Evolutionary conservation across 2,797 vertebrate genomes (phyloP), one percentile per base, ranked within the genome.

Genomic region (Arctocebus calabarensis): DNA sequence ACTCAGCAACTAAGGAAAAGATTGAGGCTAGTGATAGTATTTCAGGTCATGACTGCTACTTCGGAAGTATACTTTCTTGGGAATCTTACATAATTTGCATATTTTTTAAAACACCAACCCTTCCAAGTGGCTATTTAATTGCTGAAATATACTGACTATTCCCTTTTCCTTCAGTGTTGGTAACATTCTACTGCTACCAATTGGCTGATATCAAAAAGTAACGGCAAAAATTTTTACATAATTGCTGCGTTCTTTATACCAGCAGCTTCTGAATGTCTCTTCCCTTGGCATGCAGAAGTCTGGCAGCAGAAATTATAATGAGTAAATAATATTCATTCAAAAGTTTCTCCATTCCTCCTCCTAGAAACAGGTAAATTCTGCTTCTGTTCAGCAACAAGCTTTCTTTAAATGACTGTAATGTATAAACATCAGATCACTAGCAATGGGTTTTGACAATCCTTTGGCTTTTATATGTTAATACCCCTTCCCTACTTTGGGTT

Each of bases 251-350:
- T 93, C 92, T 89, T 94, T 92, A 37, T 48, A 84, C 27, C 86
- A 40, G 94, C 93, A 84, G 32, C 61, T 75, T 79, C n/a, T 73
- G 74, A 95, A 97, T 96, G 66, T 81, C 68, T 61, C 10, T 62
- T 87, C 77, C 62, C 45, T n/a, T 86, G 16, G 73, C 87, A 32
- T 0, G 55, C 66, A 94, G 78, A 62, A 90, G 20, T 27, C 79
- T 77, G 93, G 45, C 25, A 85, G 90, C 48, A 96, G 85, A 88
- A 84, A 82, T 37, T 40, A 3, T 48, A 81, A 90, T 94, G 45
- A 95, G 84, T 89, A 92, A 94, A 62, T 73, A 94, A 86, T 64
- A 84, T 7, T 82, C 34, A 48, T 66, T 34, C 48, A 68, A 93
- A 82, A 55, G 11, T 13, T 68, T 45, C 43, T 88, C 40, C 6